phyloP scores from a whole-genome alignment of 2,113 vertebrate genomes.

The Muscicapa adusta region DNA sequence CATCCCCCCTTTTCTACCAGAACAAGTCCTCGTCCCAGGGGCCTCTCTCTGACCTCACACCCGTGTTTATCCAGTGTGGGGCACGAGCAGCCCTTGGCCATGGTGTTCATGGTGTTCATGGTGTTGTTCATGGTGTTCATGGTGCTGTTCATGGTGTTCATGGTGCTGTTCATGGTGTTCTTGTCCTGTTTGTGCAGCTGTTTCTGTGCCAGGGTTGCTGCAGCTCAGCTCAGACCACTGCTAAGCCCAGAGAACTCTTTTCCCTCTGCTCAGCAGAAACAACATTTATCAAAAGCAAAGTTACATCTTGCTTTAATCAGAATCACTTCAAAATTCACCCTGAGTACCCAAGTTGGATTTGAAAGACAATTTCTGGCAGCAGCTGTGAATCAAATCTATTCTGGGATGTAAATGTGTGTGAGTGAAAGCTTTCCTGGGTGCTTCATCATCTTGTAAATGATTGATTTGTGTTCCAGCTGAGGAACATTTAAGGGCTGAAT shows the following conservation, averaged over 20 bases:
- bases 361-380: neutral
- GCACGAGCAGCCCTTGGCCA: fast-evolving
- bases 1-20: fast-evolving
- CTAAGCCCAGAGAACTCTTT: no score
- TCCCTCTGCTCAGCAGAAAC: neutral
- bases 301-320: neutral
- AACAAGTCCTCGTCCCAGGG: fast-evolving
- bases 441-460: neutral
- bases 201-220: neutral
- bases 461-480: neutral
- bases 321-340: neutral
- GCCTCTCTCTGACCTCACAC: neutral
- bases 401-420: neutral
- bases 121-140: no score
- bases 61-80: fast-evolving
- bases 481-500: neutral
- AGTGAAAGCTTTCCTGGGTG: neutral
- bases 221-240: neutral
- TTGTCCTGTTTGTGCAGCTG: neutral
- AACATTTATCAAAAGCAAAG: neutral
- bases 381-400: neutral
- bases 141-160: no score
- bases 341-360: neutral
- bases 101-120: no score
- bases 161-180: no score